phyloP scores from a whole-genome alignment of 2,888 invertebrate genomes.

The Sialis fuliginosa region DNA sequence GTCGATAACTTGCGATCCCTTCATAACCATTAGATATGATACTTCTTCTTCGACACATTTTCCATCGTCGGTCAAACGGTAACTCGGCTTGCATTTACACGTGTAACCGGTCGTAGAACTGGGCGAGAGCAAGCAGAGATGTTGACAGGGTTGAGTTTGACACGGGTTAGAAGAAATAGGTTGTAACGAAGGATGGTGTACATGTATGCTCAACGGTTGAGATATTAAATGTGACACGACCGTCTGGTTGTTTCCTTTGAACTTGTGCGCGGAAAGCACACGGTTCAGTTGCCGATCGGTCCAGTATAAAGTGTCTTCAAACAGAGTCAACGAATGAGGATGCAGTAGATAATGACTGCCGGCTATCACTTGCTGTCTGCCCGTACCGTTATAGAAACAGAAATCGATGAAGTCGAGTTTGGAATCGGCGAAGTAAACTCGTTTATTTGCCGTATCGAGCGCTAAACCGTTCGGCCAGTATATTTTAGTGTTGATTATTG shows the following conservation, averaged over 20 bases:
- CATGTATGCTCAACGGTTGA: constrained; percentile 88
- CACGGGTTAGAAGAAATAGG: constrained; percentile 68
- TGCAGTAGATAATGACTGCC: constrained; percentile 85
- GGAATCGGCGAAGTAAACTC: constrained; percentile 95
- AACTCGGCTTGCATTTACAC: constrained; percentile 88
- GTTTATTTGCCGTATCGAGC: constrained; percentile 77
- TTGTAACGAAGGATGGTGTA: constrained; percentile 88
- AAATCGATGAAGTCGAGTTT: constrained; percentile 96
- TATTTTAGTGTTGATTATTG: constrained; percentile 83
- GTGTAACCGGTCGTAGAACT: constrained; percentile 48
- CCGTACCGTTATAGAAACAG: constrained; percentile 88
- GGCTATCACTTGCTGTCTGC: constrained; percentile 72
- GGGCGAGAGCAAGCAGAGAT: constrained; percentile 83
- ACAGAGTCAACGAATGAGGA: constrained; percentile 86
- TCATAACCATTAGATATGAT: constrained; percentile 78
- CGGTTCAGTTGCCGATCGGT: constrained; percentile 86
- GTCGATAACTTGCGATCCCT: constrained; percentile 78
- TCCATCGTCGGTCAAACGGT: constrained; percentile 42
- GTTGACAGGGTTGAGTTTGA: constrained; percentile 54
- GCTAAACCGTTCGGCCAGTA: constrained; percentile 99
- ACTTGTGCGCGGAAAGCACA: constrained; percentile 82
- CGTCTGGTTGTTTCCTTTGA: constrained; percentile 76
- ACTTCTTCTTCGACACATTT: constrained; percentile 70
- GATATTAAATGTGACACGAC: constrained; percentile 89
- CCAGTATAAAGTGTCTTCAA: constrained; percentile 95